Conservation (phyloP, 2,113 vertebrate genomes). For the Sorex fumeus region DNA sequence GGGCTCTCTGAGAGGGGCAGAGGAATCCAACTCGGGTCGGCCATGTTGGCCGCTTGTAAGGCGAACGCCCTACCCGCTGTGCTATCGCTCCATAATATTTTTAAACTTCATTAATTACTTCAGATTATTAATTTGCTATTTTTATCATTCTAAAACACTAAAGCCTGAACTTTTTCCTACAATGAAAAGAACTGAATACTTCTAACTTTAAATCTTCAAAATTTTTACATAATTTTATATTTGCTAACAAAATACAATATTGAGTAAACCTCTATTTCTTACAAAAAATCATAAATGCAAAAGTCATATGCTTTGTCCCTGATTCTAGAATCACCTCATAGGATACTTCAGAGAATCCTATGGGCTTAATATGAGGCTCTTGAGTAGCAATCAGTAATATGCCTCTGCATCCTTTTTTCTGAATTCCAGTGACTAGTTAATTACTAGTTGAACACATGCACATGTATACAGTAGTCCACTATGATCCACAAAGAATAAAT, state of each 20-base stretch:
- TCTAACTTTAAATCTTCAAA: slow-evolving; percentile 19
- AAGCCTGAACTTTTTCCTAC: background rate
- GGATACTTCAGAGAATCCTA: background rate
- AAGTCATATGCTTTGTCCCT: background rate
- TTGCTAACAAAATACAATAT: background rate
- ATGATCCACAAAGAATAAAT: background rate
- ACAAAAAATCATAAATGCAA: no score
- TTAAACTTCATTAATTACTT: background rate
- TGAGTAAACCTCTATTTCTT: no score
- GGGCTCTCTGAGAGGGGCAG: no score
- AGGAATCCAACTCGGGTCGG: no score
- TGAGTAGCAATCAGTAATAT: background rate
- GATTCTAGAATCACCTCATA: background rate
- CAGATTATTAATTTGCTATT: background rate
- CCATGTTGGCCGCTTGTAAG: no score
- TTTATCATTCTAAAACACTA: background rate
- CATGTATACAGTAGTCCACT: background rate
- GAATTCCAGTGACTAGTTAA: background rate
- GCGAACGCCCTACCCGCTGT: no score
- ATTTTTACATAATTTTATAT: background rate
- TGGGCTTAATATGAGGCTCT: background rate
- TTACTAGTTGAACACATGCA: background rate
- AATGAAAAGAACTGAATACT: background rate
- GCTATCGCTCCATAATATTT: no score
- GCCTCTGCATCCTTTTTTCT: background rate